Evolutionary conservation across 2,888 invertebrate species (phyloP).

Genomic region (Steinernema carpocapsae): DNA sequence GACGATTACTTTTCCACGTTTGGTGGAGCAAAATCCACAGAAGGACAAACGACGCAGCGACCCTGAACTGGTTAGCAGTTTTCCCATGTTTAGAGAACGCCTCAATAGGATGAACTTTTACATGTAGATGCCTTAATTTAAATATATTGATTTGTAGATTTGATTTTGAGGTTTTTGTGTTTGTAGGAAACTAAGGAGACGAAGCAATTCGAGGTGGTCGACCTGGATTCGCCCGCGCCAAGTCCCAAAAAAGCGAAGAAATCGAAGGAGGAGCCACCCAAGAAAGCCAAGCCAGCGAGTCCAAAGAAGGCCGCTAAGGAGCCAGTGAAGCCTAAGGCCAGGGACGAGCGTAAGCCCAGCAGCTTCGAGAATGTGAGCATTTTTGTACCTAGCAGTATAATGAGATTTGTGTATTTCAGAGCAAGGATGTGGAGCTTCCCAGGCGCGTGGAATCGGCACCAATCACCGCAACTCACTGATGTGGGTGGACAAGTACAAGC

Average conservation of each 20-base stretch:
- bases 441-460: neutral
- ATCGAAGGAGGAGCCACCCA: neutral
- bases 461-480: constrained; percentile 9
- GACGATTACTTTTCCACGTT: neutral
- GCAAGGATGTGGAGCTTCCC: neutral
- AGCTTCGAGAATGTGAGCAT: neutral
- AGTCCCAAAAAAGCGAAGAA: neutral
- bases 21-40: neutral
- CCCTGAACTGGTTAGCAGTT: neutral
- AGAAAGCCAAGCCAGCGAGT: neutral
- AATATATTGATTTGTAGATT: neutral
- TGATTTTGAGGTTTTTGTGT: neutral
- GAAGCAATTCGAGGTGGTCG: no score
- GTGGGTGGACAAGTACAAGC: constrained; percentile 68
- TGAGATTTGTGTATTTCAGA: constrained; percentile 73
- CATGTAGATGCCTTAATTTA: constrained; percentile 3
- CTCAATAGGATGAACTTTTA: neutral
- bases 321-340: no score
- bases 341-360: no score
- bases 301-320: neutral
- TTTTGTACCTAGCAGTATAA: neutral
- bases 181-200: no score
- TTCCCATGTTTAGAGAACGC: constrained; percentile 9
- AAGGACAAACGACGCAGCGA: neutral
- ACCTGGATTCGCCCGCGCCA: no score